Evolutionary conservation across 2,113 vertebrate species (phyloP).

Genomic region (Rhadina sibilatrix): DNA sequence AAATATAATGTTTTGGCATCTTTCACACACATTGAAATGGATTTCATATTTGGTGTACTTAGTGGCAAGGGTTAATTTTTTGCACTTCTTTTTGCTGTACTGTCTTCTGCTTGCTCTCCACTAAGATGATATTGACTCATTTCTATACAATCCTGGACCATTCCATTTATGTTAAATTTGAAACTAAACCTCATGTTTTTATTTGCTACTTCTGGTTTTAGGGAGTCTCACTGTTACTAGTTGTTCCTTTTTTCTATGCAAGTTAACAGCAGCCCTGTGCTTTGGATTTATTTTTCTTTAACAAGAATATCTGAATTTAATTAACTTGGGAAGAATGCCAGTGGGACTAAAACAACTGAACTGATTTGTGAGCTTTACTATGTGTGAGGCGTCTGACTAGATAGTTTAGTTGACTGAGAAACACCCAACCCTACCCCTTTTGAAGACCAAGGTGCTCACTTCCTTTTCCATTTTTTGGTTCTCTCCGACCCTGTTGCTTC

Average conservation of each 20-base stretch:
- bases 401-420: background rate
- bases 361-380: background rate
- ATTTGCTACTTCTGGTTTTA: background rate
- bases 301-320: background rate
- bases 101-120: background rate
- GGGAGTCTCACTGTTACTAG: background rate
- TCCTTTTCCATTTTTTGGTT: background rate
- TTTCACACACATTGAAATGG: background rate
- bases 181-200: background rate
- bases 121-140: background rate
- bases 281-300: background rate
- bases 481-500: background rate
- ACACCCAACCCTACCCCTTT: background rate
- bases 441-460: background rate
- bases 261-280: background rate
- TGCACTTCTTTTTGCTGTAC: background rate
- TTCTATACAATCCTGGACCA: background rate
- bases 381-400: background rate
- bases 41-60: background rate
- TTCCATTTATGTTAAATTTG: background rate
- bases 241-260: background rate
- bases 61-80: background rate
- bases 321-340: background rate
- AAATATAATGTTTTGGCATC: background rate
- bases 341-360: background rate